Base-by-base conservation (phyloP, 2,888 invertebrate genomes). In the Sphaerolaimus hirsutus region DNA sequence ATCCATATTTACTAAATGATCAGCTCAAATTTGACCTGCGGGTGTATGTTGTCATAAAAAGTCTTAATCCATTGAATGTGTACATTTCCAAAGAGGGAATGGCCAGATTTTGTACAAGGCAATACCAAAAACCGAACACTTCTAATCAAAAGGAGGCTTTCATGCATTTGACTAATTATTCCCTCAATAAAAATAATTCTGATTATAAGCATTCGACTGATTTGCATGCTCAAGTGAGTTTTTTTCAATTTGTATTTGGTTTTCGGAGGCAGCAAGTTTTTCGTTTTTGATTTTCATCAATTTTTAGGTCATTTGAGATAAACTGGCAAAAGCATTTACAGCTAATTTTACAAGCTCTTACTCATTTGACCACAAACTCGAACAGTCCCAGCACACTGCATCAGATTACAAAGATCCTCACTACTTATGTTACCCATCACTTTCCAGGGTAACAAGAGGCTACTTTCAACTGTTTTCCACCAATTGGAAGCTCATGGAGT, bases 91-190 rank as follows among this genome's bases (percentile, higher is more conserved):
- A 59, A 49, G 62, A 58, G 59, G 69, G 60, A 46, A 59, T 70
- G 53, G 68, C 67, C 4, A 52, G 69, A 23, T 70, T 70, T 55
- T 69, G 68, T 46, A 70, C 70, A 1, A 55, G 66, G 47, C 64
- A 64, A 25, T 70, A 70, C 52, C 57, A 62, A 49, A 55, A 54
- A 29, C 69, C 70, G 10, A 64, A 63, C 2, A 54, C 56, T n/a
- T 60, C 59, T 47, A 70, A 70, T 52, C 55, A 66, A 45, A 57
- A 62, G 47, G 64, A 68, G 49, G 53, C 64, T 1, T 70, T 58
- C 55, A 66, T 69, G 59, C 70, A 70, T 55, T 54, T 70, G 49
- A 70, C 70, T 2, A 70, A 70, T 53, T 70, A 70, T 53, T 69
- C 69, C 1, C 56, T 70, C 44, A 70, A 70, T 52, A 69, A 69